Percentiles rank a stretch among this genome's conserved stretches.
Evolutionary conservation across 2,797 vertebrate species (phyloP).

Genomic region (Acanthurus leucopareius): DNA sequence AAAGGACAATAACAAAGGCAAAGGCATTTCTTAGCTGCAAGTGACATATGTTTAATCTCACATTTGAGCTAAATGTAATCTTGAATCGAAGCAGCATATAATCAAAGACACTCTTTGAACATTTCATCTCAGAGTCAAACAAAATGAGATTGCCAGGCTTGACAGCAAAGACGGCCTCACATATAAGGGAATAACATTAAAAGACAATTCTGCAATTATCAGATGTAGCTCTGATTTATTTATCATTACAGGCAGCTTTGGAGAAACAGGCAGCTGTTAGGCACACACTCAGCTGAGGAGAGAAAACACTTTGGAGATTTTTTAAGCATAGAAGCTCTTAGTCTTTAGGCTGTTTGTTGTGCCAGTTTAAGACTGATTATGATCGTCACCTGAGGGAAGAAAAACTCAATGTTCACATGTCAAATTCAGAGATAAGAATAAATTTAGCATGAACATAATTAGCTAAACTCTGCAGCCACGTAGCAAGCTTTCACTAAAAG

Average conservation of each 20-base stretch:
- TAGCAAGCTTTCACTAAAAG: constrained; percentile 23
- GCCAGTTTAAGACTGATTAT: constrained; percentile 59
- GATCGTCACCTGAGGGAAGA: constrained; percentile 57
- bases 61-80: constrained; percentile 81
- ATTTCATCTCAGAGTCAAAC: constrained; percentile 82
- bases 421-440: constrained; percentile 55
- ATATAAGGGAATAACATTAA: constrained; percentile 84
- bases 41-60: constrained; percentile 85
- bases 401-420: constrained; percentile 12
- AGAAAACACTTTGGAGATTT: constrained; percentile 54
- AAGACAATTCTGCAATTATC: constrained; percentile 83
- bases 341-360: constrained; percentile 66
- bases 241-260: constrained; percentile 78
- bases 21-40: constrained; percentile 72
- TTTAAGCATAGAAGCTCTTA: constrained; percentile 28
- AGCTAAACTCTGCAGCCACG: constrained; percentile 48
- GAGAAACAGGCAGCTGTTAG: constrained; percentile 62
- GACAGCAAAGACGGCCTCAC: constrained; percentile 77
- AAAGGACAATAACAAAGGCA: constrained; percentile 82
- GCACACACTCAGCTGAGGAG: constrained; percentile 49
- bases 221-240: constrained; percentile 80
- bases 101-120: constrained; percentile 83
- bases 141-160: constrained; percentile 78
- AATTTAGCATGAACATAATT: constrained; percentile 48
- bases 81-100: constrained; percentile 75